A percentile compares a stretch with the other conserved stretches of the same genome.
Evolutionary conservation across 1,140 invertebrate genomes (phyloP).

Genomic region (Pemphigus obesinymphae): DNA sequence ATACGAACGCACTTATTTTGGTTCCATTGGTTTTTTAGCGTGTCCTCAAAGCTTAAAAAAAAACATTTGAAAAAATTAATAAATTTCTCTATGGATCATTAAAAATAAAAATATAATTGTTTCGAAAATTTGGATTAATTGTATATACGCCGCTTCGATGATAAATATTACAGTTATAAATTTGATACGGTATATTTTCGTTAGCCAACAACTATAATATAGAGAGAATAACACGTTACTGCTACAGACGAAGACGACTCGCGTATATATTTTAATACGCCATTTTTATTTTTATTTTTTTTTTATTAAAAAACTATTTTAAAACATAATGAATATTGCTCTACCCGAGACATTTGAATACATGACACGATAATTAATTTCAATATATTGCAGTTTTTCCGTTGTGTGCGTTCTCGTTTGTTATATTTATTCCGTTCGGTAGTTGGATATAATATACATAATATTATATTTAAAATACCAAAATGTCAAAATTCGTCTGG

Average conservation of each 20-base stretch:
- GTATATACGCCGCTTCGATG: not conserved
- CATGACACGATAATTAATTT: constrained; percentile 1
- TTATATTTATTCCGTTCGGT: too few relatives aligned
- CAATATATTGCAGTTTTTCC: not conserved
- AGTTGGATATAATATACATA: too few relatives aligned
- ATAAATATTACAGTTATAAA: constrained; percentile 9
- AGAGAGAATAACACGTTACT: too few relatives aligned
- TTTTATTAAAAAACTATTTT: not conserved
- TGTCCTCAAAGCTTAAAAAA: not conserved
- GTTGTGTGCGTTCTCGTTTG: not conserved
- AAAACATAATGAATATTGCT: constrained; percentile 5
- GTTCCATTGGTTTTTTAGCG: not conserved
- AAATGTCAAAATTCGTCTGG: not conserved
- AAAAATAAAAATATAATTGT: constrained; percentile 9
- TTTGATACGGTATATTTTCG: constrained; percentile 6
- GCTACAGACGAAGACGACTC: not conserved
- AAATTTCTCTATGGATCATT: not conserved
- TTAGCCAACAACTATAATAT: too few relatives aligned
- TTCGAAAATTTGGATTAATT: not conserved
- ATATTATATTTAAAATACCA: too few relatives aligned
- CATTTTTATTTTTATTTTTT: not conserved
- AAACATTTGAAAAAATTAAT: not conserved
- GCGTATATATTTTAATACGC: not conserved
- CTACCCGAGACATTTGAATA: not conserved
- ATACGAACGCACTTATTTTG: not conserved